Conservation (phyloP, 2,113 vertebrate genomes). For the Festucalex cinctus region DNA sequence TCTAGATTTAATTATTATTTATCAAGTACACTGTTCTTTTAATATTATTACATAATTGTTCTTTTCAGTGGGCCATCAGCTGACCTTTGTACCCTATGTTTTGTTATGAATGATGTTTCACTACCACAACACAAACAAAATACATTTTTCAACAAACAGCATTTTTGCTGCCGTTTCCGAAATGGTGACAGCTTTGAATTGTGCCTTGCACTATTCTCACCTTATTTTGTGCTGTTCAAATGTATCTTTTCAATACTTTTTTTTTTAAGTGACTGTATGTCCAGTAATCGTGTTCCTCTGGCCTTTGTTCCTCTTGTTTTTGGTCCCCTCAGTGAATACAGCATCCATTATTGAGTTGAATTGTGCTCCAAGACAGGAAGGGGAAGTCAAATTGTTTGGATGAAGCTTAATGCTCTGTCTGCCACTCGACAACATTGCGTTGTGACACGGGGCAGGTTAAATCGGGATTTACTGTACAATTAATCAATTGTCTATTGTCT, state of each 20-base stretch:
- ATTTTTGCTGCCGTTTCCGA: too few species aligned
- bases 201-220: too few species aligned
- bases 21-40: too few species aligned
- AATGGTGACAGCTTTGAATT: too few species aligned
- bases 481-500: slow-evolving; percentile 68
- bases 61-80: too few species aligned
- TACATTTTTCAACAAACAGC: too few species aligned
- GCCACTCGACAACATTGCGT: slow-evolving; percentile 16
- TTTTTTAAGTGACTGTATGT: not conserved
- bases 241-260: not conserved
- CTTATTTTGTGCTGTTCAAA: too few species aligned
- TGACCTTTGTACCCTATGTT: too few species aligned
- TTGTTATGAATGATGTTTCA: too few species aligned
- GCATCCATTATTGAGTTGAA: not conserved
- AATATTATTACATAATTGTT: too few species aligned
- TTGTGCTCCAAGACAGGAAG: not conserved
- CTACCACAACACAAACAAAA: too few species aligned
- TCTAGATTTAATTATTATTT: too few species aligned
- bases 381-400: not conserved
- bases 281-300: not conserved
- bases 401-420: not conserved
- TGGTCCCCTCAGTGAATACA: not conserved
- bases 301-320: not conserved
- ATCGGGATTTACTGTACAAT: slow-evolving; percentile 58
- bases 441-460: slow-evolving; percentile 50